Conservation (phyloP, 2,113 vertebrate genomes). For the Amia ocellicauda region DNA sequence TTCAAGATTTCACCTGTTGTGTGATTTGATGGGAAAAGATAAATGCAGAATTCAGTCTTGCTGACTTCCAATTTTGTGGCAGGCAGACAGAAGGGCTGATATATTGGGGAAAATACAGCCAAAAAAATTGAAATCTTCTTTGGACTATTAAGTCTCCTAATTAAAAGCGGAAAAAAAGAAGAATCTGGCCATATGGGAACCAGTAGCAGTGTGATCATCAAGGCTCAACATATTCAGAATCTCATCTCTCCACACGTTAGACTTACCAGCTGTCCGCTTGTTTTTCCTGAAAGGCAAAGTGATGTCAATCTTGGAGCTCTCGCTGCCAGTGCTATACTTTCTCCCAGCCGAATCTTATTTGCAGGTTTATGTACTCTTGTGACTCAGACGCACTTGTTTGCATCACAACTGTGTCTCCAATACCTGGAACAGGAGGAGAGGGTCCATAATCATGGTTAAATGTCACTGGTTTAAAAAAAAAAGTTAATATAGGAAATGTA, state of each 20-base stretch:
- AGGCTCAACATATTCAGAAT: background rate
- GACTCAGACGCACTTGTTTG: background rate
- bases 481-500: too few species aligned
- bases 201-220: slow-evolving; percentile 1
- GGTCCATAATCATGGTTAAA: too few species aligned
- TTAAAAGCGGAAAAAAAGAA: slow-evolving; percentile 1
- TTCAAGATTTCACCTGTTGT: too few species aligned
- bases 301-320: background rate
- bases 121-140: background rate
- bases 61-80: background rate
- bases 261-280: background rate
- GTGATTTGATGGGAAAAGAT: too few species aligned
- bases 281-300: background rate
- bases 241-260: background rate
- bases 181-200: slow-evolving; percentile 1
- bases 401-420: too few species aligned
- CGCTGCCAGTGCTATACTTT: background rate
- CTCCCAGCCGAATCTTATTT: too few species aligned
- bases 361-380: background rate
- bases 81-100: background rate
- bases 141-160: slow-evolving; percentile 4
- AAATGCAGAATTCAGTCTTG: too few species aligned
- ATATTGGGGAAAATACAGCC: background rate
- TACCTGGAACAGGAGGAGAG: too few species aligned
- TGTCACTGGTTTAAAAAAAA: too few species aligned